Base-by-base conservation (phyloP, 2,797 vertebrate genomes). In the Leptoclinus maculatus region DNA sequence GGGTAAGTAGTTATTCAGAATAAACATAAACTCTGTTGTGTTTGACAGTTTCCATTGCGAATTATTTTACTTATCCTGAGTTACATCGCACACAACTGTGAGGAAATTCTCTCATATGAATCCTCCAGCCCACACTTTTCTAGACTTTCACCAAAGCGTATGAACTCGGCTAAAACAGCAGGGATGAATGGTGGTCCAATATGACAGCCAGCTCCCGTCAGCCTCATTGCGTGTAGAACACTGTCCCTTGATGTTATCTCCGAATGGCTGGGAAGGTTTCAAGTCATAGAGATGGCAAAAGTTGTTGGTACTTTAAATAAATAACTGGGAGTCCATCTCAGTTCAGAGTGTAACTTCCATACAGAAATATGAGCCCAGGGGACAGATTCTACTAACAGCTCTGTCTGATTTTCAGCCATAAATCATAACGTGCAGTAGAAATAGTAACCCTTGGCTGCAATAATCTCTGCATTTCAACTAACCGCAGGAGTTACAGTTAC, bases 401-500 rank as follows among this genome's bases (percentile, higher is more conserved):
- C 71, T 78, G 72, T 75, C 68, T 71, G 32, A 47, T 85, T 84
- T 76, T 39, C 4, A 74, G 71, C 17, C 71, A 87, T 83, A 86
- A 86, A 87, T 86, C 79, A 72, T 49, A 81, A 66, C 3, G 21
- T 65, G 38, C 16, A 66, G 58, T 25, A 72, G 68, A 53, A 82
- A 77, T 32, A 7, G 58, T 77, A 68, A 82, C 79, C 76, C 60
- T 16, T 16, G 79, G 78, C 81, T 71, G 57, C 62, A 83, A 84
- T 81, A 78, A 85, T 80, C 72, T 76, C 67, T 80, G 68, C 60
- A 85, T 86, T 83, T 80, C 78, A 80, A 86, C 81, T 74, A 84
- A 79, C 70, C 27, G 43, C 59, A 83, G 38, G 66, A 59, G 73
- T 84, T 83, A 79, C 5, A 59, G 79, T 71, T 78, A 74, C 25